These are phyloP conservation scores for Tadarida brasiliensis DNA, from an alignment of 2,797 vertebrate species.

Conservation along the genomic window DNA sequence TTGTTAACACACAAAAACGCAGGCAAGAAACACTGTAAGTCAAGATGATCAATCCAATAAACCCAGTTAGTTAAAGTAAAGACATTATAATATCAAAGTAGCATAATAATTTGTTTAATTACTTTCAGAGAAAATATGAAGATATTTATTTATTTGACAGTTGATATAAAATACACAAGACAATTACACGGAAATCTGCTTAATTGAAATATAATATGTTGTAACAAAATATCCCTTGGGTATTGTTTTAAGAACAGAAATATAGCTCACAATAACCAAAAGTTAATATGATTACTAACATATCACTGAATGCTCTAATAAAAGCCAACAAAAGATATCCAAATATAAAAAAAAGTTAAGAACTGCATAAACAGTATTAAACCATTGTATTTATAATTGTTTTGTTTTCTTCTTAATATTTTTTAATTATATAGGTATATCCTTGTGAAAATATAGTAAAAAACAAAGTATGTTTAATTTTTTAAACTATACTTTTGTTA, in stretches of 20 bases:
- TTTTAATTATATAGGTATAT: background rate
- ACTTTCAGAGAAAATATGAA: constrained; percentile 82
- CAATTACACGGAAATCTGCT: constrained; percentile 82
- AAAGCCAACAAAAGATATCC: background rate
- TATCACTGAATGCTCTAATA: constrained; percentile 1
- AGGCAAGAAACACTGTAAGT: constrained; percentile 52
- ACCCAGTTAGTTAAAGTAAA: constrained; percentile 74
- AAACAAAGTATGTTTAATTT: background rate
- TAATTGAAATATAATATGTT: constrained; percentile 83
- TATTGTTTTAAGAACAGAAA: constrained; percentile 81
- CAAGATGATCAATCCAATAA: constrained; percentile 33
- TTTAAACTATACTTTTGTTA: constrained; percentile 14
- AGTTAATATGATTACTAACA: constrained; percentile 74
- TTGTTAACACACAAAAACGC: background rate
- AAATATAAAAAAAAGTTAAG: constrained; percentile 6
- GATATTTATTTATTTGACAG: constrained; percentile 78
- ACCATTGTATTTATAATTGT: background rate
- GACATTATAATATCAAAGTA: constrained; percentile 65
- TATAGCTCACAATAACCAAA: constrained; percentile 73
- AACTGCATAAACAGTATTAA: background rate
- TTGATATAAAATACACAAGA: constrained; percentile 83
- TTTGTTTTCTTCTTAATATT: constrained; percentile 1
- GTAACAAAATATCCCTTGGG: constrained; percentile 82
- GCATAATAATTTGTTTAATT: constrained; percentile 73
- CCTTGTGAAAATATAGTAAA: constrained; percentile 40